Base-by-base conservation (phyloP, 2,113 vertebrate species). In the Cisticola juncidis region DNA sequence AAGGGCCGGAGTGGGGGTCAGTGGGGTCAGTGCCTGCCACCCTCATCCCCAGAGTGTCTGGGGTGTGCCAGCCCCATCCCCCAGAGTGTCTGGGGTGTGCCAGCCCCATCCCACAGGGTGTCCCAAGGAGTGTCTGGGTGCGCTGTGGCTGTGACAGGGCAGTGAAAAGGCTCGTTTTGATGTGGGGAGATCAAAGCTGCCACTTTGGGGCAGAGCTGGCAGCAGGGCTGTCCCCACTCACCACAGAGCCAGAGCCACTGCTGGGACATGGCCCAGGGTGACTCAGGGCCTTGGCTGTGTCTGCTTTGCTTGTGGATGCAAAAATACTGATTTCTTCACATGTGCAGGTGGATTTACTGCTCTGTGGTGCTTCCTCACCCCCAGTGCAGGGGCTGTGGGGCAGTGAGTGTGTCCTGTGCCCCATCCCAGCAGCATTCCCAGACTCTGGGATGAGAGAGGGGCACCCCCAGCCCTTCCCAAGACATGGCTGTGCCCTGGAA, bases 61-160 rank as follows among this genome's bases (percentile, higher is more conserved):
- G 72, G 31, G 1, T 53, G 58, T 21, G 14, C 33, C 53, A 17
- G 0, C 6, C 31, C 74, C 13, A 8, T 36, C 57, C 56, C 56
- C 17, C 51, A 33, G 7, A 54, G 31, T 33, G 54, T 56, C 51
- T 53, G 31, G 76, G 29, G 1, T 51, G 57, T 20, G 15, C 31
- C 51, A 16, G 0, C 5, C 25, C 79, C 23, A 25, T 36, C 91
- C 60, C 4, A 4, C 21, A 1, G 62, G 38, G 28, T 18, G 61
- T 85, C 83, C 12, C 2, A 2, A 4, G 0, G 2, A 11, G 24
- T 0, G 53, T 47, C 92, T 20, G 86, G 47, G 12, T 3, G 1
- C 0, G 1, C 66, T 68, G 60, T 0, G 26, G 69, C 73, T 8
- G 7, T 2, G 5, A 18, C 29, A 0, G 57, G 33, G 66, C 0